These are phyloP conservation scores for Vimba vimba DNA, from an alignment of 2,113 vertebrate genomes.

Conservation along the genomic window DNA sequence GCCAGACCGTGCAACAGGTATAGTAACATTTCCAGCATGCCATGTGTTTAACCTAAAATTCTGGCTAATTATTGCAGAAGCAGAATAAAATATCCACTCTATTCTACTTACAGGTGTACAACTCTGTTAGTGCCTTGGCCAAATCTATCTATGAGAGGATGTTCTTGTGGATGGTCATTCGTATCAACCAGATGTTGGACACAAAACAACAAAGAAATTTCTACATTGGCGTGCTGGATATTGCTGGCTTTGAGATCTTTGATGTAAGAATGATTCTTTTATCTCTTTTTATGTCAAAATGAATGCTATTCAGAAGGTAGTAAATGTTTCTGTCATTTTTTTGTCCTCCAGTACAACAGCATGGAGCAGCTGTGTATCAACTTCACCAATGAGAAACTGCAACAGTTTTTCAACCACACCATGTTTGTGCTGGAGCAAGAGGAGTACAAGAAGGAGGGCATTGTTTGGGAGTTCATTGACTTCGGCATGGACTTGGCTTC, in stretches of 20 bases:
- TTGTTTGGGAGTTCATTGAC: constrained; percentile 87
- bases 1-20: no score
- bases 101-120: neutral
- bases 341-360: constrained; percentile 79
- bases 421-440: constrained; percentile 86
- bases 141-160: constrained; percentile 11
- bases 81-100: no score
- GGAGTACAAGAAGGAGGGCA: constrained; percentile 86
- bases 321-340: neutral
- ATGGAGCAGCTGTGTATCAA: constrained; percentile 89
- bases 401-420: constrained; percentile 87
- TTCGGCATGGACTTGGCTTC: constrained; percentile 89
- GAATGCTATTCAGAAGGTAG: no score
- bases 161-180: constrained; percentile 8
- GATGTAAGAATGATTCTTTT: neutral
- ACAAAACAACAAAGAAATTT: neutral
- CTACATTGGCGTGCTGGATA: neutral
- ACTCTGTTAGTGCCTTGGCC: neutral
- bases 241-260: constrained; percentile 1
- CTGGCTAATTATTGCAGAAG: no score
- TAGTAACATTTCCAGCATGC: no score
- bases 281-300: no score
- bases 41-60: no score
- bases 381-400: constrained; percentile 89
- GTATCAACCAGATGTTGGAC: neutral